A percentile compares a stretch with the other conserved stretches of the same genome.
These are phyloP conservation scores for Lepas anatifera DNA, from an alignment of 2,888 invertebrate species.

Conservation along the genomic window DNA sequence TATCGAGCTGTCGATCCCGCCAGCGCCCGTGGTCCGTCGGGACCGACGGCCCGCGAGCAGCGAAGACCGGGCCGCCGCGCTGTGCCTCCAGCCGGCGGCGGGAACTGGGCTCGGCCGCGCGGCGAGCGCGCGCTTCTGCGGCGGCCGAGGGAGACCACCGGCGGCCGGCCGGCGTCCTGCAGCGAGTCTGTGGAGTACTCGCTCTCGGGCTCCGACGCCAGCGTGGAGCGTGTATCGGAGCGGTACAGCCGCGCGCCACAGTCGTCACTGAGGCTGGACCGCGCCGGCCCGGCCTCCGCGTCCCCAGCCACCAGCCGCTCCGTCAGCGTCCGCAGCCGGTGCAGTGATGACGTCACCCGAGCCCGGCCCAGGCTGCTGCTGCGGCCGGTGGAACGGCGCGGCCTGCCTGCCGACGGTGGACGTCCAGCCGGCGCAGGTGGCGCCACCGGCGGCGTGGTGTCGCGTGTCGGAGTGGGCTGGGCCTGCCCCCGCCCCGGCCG, in stretches of 20 bases:
- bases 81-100: not conserved
- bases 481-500: not conserved
- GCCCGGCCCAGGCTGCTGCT: not conserved
- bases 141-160: not conserved
- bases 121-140: not conserved
- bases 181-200: not conserved
- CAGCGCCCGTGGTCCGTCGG: not conserved
- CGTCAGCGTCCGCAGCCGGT: not conserved
- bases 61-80: not conserved
- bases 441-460: not conserved
- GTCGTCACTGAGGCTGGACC: not conserved
- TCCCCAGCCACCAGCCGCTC: not conserved
- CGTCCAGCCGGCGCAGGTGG: not conserved
- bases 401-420: not conserved
- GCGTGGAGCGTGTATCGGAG: not conserved
- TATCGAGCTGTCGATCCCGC: too few species aligned
- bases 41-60: not conserved
- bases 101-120: constrained; percentile 2
- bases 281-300: not conserved
- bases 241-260: not conserved
- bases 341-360: not conserved
- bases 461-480: not conserved
- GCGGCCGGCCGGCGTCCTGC: not conserved
- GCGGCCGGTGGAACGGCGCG: not conserved
- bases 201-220: not conserved